Base-by-base conservation (phyloP, 2,797 vertebrate genomes). In the Acanthurus tractus region DNA sequence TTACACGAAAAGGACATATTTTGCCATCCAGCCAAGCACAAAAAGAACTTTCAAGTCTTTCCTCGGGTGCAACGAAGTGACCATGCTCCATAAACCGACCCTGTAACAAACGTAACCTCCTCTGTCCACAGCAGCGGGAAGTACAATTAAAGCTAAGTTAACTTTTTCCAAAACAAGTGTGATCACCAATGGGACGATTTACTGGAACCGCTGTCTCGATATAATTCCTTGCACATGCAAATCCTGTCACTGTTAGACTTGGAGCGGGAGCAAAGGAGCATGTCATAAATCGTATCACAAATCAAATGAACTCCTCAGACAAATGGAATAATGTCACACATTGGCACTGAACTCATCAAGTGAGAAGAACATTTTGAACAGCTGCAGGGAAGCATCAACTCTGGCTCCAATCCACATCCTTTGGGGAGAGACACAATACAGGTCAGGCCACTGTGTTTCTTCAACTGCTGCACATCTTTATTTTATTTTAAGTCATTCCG, bases 121-220 rank as follows among this genome's bases (percentile, higher is more conserved):
- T 56, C 73, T 71, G 52, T 74, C 78, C 64, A 25, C 67, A 76
- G 70, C 67, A 76, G 64, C 20, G 11, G 81, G 44, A 67, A 78
- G 40, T 17, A 81, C 63, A 83, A 81, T 88, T 75, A 80, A 72
- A 69, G 13, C 61, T 48, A 49, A 75, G 45, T 73, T 83, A 46
- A 75, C 38, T 78, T 86, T 91, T 91, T 89, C 87, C 87, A 91
- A 74, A 87, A 85, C 83, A 90, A 85, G 73, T 75, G 49, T 61
- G 61, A 66, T 48, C 74, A 86, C 58, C 42, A n/a, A 61, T 68
- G 49, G 49, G 76, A 79, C 29, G 56, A 76, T 88, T 89, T 83
- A 83, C 74, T 86, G 87, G 87, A 91, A 82, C 23, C 12, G 63
- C 34, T 66, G 75, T 85, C 81, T 78, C 79, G 25, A 42, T 72